Percentiles rank a stretch among this genome's conserved stretches.
phyloP scores from a whole-genome alignment of 2,797 vertebrate genomes.

The Rhinatrema bivittatum region DNA sequence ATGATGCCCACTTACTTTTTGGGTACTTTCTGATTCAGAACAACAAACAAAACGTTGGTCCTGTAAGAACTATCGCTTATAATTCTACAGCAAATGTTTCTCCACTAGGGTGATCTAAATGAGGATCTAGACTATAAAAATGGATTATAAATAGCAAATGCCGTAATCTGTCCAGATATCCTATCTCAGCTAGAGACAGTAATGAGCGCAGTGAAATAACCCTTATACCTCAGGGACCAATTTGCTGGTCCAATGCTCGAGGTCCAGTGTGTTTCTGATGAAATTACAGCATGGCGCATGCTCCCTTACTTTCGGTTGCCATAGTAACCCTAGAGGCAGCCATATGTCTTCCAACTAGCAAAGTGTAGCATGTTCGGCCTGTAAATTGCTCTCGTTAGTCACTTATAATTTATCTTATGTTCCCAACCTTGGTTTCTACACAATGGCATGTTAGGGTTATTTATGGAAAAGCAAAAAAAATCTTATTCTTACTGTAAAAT shows the following conservation, averaged over 20 bases:
- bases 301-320: conserved; percentile 42
- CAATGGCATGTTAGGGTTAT: conserved; percentile 17
- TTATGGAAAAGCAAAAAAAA: conserved; percentile 10
- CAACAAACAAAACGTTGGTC: no score
- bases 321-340: conserved; percentile 42
- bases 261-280: conserved; percentile 36
- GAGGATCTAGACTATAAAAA: conserved; percentile 29
- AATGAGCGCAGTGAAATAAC: conserved; percentile 43
- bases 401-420: conserved; percentile 38
- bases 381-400: conserved; percentile 36
- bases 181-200: conserved; percentile 24
- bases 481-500: not conserved
- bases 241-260: conserved; percentile 44
- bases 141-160: conserved; percentile 38
- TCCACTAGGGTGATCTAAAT: conserved; percentile 27
- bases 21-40: no score
- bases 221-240: conserved; percentile 51
- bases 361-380: conserved; percentile 28
- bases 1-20: no score
- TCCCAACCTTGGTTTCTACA: conserved; percentile 22
- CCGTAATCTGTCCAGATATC: conserved; percentile 35
- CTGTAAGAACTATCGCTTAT: conserved; percentile 22
- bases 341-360: conserved; percentile 30
- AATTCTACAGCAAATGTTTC: conserved; percentile 18
- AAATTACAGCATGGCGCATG: conserved; percentile 43